Evolutionary conservation across 23 tunicate species (phyloP), one percentile per base, ranked within the genome.

Genomic region (Styela plicata): DNA sequence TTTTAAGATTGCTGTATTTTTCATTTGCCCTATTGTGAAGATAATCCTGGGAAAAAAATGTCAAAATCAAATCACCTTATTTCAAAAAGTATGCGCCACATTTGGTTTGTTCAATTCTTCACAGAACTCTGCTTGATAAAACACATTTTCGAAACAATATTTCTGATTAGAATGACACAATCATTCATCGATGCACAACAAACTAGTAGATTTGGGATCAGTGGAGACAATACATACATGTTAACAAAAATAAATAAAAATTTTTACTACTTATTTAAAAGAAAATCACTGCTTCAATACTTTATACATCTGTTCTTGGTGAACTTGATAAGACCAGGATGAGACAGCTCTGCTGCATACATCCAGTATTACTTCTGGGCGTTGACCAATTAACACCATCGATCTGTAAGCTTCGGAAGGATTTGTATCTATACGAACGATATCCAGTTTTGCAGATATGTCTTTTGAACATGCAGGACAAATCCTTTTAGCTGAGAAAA

Each of bases 341-440:
- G 84, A 69, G 34, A 91, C 66, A 19, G 97, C 90, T 22, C 90
- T 79, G 34, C 83, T 57, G 52, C 89, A 91, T 17, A 91, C 79
- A 63, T 91, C 97, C 79, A 91, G 61, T 21, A 91, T 74, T 61
- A 87, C 82, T 3, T 86, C 91, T 34, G 97, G 97, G 52, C 81
- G 83, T 73, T 88, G 89, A 3, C 97, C 97, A 73, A 83, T 65
- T 16, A 91, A 67, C 7, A 87, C 90, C 97, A 91, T 91, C 63
- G 89, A 73, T 62, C 86, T 83, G 69, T 87, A 91, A 3, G 88
- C 69, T 80, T 91, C 90, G 24, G 90, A 84, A 16, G 91, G 97
- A 73, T 87, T 84, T 24, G 86, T 24, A 27, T 91, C 91, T 5
- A 91, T 63, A 24, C 91, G 64, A 73, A 91, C 90, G 28, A 91